Evolutionary conservation across 2,888 invertebrate species (phyloP), one percentile per base, ranked within the genome.

Genomic region (Stenichneumon culpator): DNA sequence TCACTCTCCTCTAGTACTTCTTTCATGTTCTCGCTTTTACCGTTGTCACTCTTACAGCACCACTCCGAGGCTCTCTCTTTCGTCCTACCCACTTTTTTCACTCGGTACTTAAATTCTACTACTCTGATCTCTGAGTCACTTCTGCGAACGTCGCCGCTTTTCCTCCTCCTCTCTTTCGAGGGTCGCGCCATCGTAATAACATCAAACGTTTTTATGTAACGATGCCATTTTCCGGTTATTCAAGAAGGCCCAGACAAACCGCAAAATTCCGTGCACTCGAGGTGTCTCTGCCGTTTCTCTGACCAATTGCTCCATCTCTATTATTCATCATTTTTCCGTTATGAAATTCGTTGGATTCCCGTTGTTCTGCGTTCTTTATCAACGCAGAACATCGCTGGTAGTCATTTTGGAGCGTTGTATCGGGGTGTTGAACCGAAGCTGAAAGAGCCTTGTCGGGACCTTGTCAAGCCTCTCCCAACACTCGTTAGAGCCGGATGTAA

Each of bases 181-280:
- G 44, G 9, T 22, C 25, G 7, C 57, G 11, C 57, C 25, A 11
- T 25, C 22, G 57, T 25, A 57, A 57, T 57, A 14, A 57, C 57
- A 57, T 57, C 57, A 57, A 57, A 57, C 57, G 57, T 57, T 57
- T 44, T 57, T 57, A 57, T 57, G 57, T 57, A 57, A 57, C 57
- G 57, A 25, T 57, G 57, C 57, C 57, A 57, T 57, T 57, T 57
- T 57, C 22, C 57, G 25, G 57, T 25, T 22, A 25, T 25, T 25
- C 57, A 11, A 22, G 25, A 25, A 57, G 25, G 57, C 57, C 9
- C 22, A 25, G 57, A 57, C 22, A 57, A 57, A 57, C 57, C 57
- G 14, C 57, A 4, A 57, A 57, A 22, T 57, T 57, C 57, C 11
- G 22, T 1, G 22, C 57, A 57, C 22, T 25, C 57, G 57, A 22